Conservation (phyloP, 2,113 vertebrate species). For the Poeciliopsis retropinna region DNA sequence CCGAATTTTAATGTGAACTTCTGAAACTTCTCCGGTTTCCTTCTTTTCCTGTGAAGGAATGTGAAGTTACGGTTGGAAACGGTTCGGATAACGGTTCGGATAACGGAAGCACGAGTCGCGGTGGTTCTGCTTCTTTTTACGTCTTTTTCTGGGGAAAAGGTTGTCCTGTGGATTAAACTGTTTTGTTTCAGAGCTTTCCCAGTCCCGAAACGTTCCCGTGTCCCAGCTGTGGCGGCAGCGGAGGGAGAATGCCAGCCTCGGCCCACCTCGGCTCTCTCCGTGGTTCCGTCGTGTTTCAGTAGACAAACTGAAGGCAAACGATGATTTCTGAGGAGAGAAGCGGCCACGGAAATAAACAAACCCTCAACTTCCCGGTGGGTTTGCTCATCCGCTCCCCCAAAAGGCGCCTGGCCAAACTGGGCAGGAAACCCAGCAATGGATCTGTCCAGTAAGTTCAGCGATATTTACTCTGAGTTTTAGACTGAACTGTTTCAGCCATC, state of each 20-base stretch:
- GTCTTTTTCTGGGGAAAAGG: not conserved
- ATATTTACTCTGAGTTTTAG: not conserved
- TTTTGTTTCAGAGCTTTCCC: not conserved
- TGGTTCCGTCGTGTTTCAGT: constrained; percentile 21
- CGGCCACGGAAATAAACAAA: constrained; percentile 72
- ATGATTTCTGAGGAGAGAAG: constrained; percentile 84
- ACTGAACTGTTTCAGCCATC: too few relatives aligned
- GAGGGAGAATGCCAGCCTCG: constrained; percentile 9
- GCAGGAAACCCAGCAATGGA: constrained; percentile 83
- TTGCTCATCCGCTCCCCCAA: constrained; percentile 82
- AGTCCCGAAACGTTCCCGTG: not conserved
- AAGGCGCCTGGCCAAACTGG: constrained; percentile 77
- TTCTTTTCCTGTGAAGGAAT: not conserved
- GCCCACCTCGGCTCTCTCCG: not conserved
- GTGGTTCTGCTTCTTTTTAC: not conserved
- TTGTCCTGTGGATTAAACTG: not conserved
- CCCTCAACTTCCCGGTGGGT: constrained; percentile 78
- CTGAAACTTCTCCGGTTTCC: not conserved
- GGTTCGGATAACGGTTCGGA: not conserved
- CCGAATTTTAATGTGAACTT: constrained; percentile 13
- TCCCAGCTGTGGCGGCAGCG: not conserved
- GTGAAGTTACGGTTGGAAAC: not conserved
- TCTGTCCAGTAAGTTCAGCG: constrained; percentile 78
- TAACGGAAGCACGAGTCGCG: not conserved
- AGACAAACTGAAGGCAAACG: constrained; percentile 6